phyloP scores from a whole-genome alignment of 1,140 invertebrate species.

The Oreohelix idahoensis region DNA sequence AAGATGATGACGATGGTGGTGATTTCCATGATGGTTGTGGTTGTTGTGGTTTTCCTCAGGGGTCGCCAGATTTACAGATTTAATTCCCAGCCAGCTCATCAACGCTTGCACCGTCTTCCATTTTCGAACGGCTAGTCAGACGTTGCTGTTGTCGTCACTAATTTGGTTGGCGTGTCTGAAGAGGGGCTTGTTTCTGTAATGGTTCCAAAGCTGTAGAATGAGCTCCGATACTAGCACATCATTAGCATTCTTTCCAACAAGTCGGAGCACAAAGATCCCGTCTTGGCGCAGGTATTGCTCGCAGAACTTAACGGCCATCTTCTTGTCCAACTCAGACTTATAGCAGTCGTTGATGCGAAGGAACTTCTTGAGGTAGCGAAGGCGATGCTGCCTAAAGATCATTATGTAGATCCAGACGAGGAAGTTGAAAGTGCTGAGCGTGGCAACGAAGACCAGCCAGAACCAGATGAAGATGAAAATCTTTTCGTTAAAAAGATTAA shows the following conservation, averaged over 20 bases:
- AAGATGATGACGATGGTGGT: background rate
- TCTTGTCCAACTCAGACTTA: constrained; percentile 69
- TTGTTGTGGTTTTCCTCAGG: constrained; percentile 1
- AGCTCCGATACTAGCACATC: constrained; percentile 76
- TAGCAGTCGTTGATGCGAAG: constrained; percentile 71
- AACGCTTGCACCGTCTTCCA: constrained; percentile 57
- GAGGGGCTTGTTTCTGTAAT: constrained; percentile 69
- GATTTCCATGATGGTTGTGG: background rate
- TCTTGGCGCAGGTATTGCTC: constrained; percentile 75
- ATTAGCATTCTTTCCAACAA: constrained; percentile 76
- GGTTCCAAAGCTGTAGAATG: constrained; percentile 74
- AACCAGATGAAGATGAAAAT: constrained; percentile 78
- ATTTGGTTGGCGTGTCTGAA: constrained; percentile 70
- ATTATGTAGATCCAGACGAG: constrained; percentile 72
- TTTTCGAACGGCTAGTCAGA: constrained; percentile 68
- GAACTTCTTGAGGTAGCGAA: constrained; percentile 73
- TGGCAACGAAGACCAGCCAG: constrained; percentile 76
- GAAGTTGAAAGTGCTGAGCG: constrained; percentile 73
- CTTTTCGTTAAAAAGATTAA: constrained; percentile 77
- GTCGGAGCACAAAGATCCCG: constrained; percentile 74
- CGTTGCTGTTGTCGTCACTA: constrained; percentile 69
- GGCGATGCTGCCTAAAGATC: constrained; percentile 69
- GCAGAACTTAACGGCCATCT: constrained; percentile 72
- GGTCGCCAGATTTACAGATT: constrained; percentile 38
- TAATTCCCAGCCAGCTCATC: constrained; percentile 50